Evolutionary conservation across 2,797 vertebrate species (phyloP).

Genomic region (Streptopelia turtur): DNA sequence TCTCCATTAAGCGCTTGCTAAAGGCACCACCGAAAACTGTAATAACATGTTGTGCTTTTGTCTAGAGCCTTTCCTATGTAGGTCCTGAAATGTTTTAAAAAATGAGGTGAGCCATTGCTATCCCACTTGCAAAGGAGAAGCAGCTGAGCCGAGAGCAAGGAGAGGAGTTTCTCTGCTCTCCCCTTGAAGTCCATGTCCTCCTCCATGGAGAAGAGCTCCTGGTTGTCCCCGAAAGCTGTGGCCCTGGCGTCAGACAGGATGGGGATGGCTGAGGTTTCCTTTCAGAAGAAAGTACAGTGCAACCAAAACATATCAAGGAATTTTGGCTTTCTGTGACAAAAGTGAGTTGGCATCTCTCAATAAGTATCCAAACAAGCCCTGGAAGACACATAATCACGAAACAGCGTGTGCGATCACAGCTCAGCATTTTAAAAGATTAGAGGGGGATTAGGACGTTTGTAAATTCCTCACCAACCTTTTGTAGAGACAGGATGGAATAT

Average conservation of each 20-base stretch:
- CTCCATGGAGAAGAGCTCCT: neutral
- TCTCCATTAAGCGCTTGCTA: slow-evolving; percentile 45
- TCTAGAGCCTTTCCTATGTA: neutral
- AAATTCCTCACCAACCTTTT: slow-evolving; percentile 48
- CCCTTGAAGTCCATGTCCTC: accelerated
- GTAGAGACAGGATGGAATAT: slow-evolving; percentile 46
- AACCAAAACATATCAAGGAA: neutral
- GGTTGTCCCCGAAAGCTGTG: neutral
- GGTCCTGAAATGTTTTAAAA: neutral
- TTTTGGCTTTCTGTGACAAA: neutral
- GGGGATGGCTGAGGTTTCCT: neutral
- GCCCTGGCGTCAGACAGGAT: neutral
- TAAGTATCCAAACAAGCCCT: slow-evolving; percentile 22
- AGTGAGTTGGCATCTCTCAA: neutral
- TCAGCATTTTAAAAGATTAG: slow-evolving; percentile 33
- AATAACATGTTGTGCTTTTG: neutral
- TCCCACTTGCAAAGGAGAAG: neutral
- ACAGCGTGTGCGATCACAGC: slow-evolving; percentile 36
- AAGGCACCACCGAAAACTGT: slow-evolving; percentile 15
- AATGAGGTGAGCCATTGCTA: neutral
- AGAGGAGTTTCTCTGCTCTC: neutral
- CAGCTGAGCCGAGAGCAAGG: neutral
- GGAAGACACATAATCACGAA: neutral
- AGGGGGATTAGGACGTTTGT: slow-evolving; percentile 48
- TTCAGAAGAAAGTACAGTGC: neutral